Conservation (phyloP, 2,113 vertebrate genomes). For the Pandion haliaetus region DNA sequence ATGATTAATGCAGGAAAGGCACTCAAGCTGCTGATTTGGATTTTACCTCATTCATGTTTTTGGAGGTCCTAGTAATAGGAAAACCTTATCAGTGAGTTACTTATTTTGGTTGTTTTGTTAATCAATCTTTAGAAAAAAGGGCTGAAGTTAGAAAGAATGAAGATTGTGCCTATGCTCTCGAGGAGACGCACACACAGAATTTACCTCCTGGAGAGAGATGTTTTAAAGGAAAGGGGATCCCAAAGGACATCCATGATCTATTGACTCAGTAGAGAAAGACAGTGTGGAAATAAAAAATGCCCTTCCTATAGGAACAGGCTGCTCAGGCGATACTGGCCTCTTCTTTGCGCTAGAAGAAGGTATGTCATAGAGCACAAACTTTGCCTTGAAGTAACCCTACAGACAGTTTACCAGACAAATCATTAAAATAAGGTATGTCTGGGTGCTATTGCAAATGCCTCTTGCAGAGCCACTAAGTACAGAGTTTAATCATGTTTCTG, state of each 20-base stretch:
- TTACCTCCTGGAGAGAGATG: background rate
- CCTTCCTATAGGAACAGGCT: background rate
- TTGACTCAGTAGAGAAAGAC: background rate
- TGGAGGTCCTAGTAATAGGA: background rate
- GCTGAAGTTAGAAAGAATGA: background rate
- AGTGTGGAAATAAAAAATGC: background rate
- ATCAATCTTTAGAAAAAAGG: background rate
- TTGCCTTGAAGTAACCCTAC: background rate
- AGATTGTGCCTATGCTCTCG: accelerated
- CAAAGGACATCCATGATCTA: background rate
- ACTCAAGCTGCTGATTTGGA: background rate
- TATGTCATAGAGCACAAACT: background rate
- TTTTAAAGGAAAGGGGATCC: background rate
- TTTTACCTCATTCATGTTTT: background rate
- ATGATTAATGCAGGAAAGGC: background rate
- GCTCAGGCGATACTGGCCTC: accelerated
- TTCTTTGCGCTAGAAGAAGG: background rate
- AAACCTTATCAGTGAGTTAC: background rate
- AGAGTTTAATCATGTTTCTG: background rate
- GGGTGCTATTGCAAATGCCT: background rate
- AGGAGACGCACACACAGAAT: background rate
- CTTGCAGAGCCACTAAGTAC: background rate
- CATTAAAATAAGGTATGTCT: background rate
- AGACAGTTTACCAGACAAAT: background rate
- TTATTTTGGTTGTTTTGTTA: background rate